Evolutionary conservation across 1,140 invertebrate species (phyloP).

Genomic region (Elysia chlorotica): DNA sequence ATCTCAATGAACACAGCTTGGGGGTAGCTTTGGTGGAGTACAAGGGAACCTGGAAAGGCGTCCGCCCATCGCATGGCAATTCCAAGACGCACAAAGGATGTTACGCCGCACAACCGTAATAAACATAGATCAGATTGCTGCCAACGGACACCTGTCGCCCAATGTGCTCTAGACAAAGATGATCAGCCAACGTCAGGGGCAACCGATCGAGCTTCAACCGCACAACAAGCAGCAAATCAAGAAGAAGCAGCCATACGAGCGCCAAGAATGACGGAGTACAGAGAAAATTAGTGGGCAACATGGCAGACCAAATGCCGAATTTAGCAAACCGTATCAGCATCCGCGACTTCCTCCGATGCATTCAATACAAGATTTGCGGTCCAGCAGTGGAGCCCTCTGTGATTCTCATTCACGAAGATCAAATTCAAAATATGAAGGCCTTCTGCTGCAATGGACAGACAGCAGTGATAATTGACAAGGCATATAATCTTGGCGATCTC

Average conservation of each 20-base stretch:
- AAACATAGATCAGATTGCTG: slow-evolving; percentile 4
- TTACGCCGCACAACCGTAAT: neutral
- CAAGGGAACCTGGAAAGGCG: neutral
- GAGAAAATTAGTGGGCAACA: slow-evolving; percentile 12
- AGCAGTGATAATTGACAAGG: neutral
- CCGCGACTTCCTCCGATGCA: neutral
- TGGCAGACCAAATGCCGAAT: slow-evolving; percentile 21
- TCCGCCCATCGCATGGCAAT: slow-evolving; percentile 1
- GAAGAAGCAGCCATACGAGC: neutral
- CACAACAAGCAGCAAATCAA: slow-evolving; percentile 4
- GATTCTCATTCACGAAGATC: slow-evolving; percentile 8
- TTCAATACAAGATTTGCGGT: slow-evolving; percentile 5
- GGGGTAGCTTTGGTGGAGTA: slow-evolving; percentile 3
- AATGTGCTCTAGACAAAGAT: slow-evolving; percentile 6
- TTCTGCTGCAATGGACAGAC: slow-evolving; percentile 1
- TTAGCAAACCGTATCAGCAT: neutral
- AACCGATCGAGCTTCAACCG: slow-evolving; percentile 5
- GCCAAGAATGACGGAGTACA: neutral
- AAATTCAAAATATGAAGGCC: slow-evolving; percentile 5
- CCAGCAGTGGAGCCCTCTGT: slow-evolving; percentile 2
- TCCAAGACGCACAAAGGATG: slow-evolving; percentile 9
- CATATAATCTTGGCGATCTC: slow-evolving; percentile 9
- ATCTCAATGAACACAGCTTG: slow-evolving; percentile 1
- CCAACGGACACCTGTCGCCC: slow-evolving; percentile 3
- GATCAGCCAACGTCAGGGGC: neutral